These are phyloP conservation scores for Nycticebus coucang DNA, from an alignment of 2,113 vertebrate species.

Conservation along the genomic window DNA sequence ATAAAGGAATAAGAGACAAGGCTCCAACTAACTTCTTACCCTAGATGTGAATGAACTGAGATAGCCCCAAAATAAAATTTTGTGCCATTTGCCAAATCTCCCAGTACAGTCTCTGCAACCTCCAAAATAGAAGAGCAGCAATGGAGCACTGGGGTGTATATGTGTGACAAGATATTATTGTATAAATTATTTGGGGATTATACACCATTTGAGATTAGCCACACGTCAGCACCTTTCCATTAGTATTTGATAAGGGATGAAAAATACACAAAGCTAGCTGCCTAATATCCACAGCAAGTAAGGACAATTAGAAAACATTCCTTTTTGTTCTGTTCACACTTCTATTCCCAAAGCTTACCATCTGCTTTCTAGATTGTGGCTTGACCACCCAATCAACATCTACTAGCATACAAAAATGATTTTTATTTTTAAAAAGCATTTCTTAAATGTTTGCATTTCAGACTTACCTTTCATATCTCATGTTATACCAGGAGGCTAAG, in stretches of 20 bases:
- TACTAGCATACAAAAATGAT: conserved; percentile 29
- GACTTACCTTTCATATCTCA: conserved; percentile 36
- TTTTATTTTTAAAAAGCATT: conserved; percentile 29
- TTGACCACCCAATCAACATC: conserved; percentile 19
- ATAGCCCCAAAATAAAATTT: conserved; percentile 30
- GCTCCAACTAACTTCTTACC: conserved; percentile 26
- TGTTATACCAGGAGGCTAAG: background rate
- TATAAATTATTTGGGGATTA: conserved; percentile 69
- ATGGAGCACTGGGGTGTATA: conserved; percentile 16
- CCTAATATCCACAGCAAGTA: conserved; percentile 49
- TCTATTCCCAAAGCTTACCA: conserved; percentile 41
- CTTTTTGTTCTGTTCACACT: conserved; percentile 61
- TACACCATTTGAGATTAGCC: conserved; percentile 67
- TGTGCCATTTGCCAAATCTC: conserved; percentile 35
- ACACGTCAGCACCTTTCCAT: conserved; percentile 65
- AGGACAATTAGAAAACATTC: conserved; percentile 61
- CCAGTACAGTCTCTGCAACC: conserved; percentile 27
- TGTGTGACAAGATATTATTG: conserved; percentile 62
- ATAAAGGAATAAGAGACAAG: conserved; percentile 20
- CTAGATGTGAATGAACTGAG: conserved; percentile 30
- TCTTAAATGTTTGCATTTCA: conserved; percentile 48
- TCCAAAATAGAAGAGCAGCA: conserved; percentile 50
- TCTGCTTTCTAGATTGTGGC: conserved; percentile 32
- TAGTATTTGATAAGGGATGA: conserved; percentile 58
- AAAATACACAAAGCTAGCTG: conserved; percentile 66